Percentiles rank a stretch among this genome's conserved stretches.
Conservation (phyloP, 2,113 vertebrate species). For the Vulpes ferrilata region DNA sequence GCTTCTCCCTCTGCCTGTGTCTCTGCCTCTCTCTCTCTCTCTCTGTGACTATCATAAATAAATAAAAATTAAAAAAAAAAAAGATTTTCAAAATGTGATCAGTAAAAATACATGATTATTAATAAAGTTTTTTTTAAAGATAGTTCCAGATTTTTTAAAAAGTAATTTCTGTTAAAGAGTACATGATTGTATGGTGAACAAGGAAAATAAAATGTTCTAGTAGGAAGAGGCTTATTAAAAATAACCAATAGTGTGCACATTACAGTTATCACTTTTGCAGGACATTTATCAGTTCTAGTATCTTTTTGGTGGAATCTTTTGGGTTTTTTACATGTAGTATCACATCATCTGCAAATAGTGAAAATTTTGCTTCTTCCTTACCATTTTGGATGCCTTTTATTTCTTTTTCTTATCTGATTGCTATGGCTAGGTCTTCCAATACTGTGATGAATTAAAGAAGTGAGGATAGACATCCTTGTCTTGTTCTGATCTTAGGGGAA, state of each 20-base stretch:
- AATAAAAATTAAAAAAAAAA: too few species aligned
- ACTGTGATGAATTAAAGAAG: not conserved
- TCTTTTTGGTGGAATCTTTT: not conserved
- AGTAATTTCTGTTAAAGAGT: constrained; percentile 94
- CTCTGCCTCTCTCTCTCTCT: too few species aligned
- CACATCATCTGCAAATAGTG: not conserved
- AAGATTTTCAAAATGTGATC: constrained; percentile 91
- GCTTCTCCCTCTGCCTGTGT: too few species aligned
- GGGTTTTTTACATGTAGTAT: not conserved
- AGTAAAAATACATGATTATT: constrained; percentile 95
- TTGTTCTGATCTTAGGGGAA: not conserved
- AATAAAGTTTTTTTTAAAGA: constrained; percentile 91
- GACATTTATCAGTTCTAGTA: constrained; percentile 1
- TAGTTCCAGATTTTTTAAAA: constrained; percentile 92
- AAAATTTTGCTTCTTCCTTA: not conserved
- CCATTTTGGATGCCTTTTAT: not conserved
- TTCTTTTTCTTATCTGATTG: not conserved
- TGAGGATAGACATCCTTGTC: not conserved
- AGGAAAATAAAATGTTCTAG: constrained; percentile 88
- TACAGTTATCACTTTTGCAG: constrained; percentile 84
- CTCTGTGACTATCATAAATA: too few species aligned
- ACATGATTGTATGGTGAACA: constrained; percentile 92
- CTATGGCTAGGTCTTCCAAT: not conserved
- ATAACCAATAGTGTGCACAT: constrained; percentile 85
- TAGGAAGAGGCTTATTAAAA: constrained; percentile 87